Conservation (phyloP, 2,113 vertebrate genomes). For the Noctilio leporinus region DNA sequence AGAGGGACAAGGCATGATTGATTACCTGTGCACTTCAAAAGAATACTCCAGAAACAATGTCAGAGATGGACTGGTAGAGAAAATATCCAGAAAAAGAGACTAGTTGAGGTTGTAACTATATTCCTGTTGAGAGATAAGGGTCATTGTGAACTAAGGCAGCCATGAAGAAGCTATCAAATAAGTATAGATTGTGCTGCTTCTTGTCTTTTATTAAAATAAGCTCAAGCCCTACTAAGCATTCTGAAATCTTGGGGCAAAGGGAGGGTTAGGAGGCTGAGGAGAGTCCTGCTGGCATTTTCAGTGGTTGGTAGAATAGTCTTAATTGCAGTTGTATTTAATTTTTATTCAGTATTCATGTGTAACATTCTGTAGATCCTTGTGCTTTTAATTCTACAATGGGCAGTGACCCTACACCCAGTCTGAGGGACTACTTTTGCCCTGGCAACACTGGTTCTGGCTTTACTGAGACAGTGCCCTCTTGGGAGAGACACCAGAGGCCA, state of each 20-base stretch:
- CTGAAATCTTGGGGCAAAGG: background rate
- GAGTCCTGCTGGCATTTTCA: background rate
- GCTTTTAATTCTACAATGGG: background rate
- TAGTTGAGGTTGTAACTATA: background rate
- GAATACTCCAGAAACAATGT: background rate
- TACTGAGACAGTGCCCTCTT: background rate
- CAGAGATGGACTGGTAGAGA: background rate
- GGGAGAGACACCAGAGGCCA: background rate
- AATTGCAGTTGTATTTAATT: background rate
- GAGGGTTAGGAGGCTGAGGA: background rate
- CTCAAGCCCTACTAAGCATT: background rate
- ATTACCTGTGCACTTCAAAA: background rate
- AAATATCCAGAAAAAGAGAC: background rate
- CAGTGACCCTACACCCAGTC: background rate
- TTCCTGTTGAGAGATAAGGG: background rate
- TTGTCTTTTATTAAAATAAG: background rate
- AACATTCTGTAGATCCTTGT: background rate
- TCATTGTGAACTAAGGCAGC: background rate
- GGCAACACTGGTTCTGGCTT: background rate
- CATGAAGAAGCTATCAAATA: background rate
- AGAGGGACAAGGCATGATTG: background rate
- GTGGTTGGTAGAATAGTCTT: background rate
- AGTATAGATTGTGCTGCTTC: background rate
- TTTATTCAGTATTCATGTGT: background rate
- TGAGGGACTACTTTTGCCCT: background rate